Conservation (phyloP, 2,888 invertebrate species). For the Mythimna pallens region DNA sequence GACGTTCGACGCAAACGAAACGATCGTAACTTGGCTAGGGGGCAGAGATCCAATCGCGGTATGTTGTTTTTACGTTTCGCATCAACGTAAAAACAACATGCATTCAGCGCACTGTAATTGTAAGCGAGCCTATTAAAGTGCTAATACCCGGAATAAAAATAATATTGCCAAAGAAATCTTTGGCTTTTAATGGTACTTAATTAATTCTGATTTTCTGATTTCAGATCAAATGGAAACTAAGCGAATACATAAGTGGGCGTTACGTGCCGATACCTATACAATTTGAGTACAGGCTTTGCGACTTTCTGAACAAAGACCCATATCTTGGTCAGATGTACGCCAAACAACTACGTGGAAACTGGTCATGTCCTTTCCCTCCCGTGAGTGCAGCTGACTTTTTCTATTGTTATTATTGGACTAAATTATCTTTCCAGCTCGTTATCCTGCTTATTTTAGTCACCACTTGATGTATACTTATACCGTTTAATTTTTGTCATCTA, state of each 20-base stretch:
- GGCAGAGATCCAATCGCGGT: too few species aligned
- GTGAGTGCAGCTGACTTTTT: slow-evolving; percentile 23
- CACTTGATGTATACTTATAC: too few species aligned
- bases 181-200: too few species aligned
- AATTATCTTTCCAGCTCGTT: background rate
- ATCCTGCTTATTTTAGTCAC: background rate
- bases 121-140: too few species aligned
- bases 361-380: slow-evolving; percentile 45
- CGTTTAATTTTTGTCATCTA: too few species aligned
- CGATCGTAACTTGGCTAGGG: too few species aligned
- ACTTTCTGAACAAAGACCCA: slow-evolving; percentile 44
- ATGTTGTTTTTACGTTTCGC: too few species aligned
- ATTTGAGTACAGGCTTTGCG: slow-evolving; percentile 47
- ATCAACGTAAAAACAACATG: too few species aligned
- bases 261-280: slow-evolving; percentile 25
- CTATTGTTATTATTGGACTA: background rate
- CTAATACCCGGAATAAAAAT: too few species aligned
- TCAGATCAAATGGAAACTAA: slow-evolving; percentile 43
- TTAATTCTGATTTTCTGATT: slow-evolving; percentile 3
- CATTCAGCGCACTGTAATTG: too few species aligned
- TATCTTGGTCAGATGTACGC: slow-evolving; percentile 44
- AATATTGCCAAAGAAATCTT: too few species aligned
- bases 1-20: too few species aligned
- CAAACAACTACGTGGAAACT: slow-evolving; percentile 37
- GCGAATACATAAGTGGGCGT: slow-evolving; percentile 41